Base-by-base conservation (phyloP, 2,888 invertebrate species). In the Pyrgus malvae region DNA sequence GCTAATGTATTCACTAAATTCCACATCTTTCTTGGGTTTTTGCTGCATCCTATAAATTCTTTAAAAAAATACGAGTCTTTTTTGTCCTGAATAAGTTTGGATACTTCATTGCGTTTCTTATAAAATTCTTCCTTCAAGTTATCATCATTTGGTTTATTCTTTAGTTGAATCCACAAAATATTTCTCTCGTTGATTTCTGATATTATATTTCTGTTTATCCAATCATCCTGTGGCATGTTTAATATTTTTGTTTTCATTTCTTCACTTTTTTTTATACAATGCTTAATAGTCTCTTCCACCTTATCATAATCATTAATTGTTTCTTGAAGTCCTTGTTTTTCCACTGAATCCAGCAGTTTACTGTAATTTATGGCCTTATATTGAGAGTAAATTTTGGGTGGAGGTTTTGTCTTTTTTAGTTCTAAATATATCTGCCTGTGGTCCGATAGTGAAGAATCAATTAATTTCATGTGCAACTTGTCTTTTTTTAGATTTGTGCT, bases 361-460 rank as follows among this genome's bases (percentile, higher is more conserved):
- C 2, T 33, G 12, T 12, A 33, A 33, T 33, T 29, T 29, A 29
- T 8, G 29, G 29, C 29, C n/a, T 33, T 12, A 12, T 33, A 33
- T 33, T 33, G 2, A 33, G 33, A 2, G 7, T 2, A 11, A 3
- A 11, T 11, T n/a, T 33, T 11, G 12, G 4, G 11, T 12, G 33
- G 33, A 7, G 33, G 33, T 3, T 33, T 33, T 2, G 12, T 12
- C 12, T 33, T 33, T 14, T 59, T 60, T 0, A 63, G 44, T 54
- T 55, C 23, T 0, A 63, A 19, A 16, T 56, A 49, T 4, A 61
- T 54, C 23, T 63, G 58, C 49, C 50, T 63, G 42, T 61, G 58
- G 31, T 62, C 61, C 3, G 56, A 56, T 1, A 61, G 11, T 5
- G 61, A 53, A 1, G 59, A 63, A 5, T 59, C 35, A 5, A 59